These are phyloP conservation scores for Lanius collurio DNA, from an alignment of 2,113 vertebrate species.

Conservation along the genomic window DNA sequence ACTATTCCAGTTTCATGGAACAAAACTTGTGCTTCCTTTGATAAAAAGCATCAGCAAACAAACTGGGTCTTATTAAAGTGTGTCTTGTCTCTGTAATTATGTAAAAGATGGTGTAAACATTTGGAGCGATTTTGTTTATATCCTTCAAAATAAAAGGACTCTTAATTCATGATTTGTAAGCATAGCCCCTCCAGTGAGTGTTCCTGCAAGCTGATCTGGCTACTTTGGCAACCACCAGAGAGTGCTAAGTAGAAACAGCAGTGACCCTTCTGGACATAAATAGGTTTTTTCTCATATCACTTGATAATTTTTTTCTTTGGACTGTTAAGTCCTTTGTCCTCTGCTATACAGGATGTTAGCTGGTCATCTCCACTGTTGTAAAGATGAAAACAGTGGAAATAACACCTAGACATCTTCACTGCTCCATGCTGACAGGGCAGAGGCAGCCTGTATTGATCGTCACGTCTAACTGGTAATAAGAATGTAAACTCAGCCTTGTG, in stretches of 20 bases:
- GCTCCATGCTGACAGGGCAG: conserved; percentile 38
- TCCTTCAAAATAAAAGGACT: neutral
- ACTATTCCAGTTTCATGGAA: neutral
- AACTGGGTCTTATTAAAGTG: neutral
- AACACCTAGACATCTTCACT: neutral
- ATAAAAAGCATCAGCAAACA: neutral
- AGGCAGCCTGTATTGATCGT: conserved; percentile 50
- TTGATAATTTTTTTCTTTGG: neutral
- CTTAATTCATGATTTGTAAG: conserved; percentile 11
- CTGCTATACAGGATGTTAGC: neutral
- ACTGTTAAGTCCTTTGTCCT: neutral
- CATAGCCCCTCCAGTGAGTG: neutral
- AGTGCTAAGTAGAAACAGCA: neutral
- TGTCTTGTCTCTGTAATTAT: neutral
- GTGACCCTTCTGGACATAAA: neutral
- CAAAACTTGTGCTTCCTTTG: neutral
- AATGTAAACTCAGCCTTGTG: conserved; percentile 61
- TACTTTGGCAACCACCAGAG: neutral
- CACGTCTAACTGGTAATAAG: conserved; percentile 46
- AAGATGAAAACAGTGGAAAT: conserved; percentile 22
- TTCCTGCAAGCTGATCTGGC: neutral
- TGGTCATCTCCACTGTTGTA: neutral
- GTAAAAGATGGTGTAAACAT: neutral
- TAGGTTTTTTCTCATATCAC: neutral
- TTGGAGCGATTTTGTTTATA: neutral